phyloP scores from a whole-genome alignment of 2,888 invertebrate species.

The Agrypnus murinus region DNA sequence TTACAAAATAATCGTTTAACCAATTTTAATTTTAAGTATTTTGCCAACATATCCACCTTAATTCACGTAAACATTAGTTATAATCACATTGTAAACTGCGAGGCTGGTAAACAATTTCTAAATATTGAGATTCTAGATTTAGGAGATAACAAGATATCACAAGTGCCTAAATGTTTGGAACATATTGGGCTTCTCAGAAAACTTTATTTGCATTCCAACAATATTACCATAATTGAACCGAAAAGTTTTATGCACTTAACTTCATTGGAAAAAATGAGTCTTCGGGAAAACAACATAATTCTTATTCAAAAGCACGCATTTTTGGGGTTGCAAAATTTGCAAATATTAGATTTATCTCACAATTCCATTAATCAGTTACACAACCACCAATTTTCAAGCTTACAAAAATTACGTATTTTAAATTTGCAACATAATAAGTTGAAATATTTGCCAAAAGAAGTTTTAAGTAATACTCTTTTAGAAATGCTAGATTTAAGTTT shows the following conservation, averaged over 20 bases:
- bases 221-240: conserved; percentile 80
- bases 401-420: conserved; percentile 82
- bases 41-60: conserved; percentile 81
- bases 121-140: conserved; percentile 82
- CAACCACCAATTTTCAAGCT: conserved; percentile 85
- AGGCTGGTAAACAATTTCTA: conserved; percentile 72
- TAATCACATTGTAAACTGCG: conserved; percentile 75
- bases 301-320: conserved; percentile 85
- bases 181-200: conserved; percentile 79
- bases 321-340: conserved; percentile 82
- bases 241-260: conserved; percentile 84
- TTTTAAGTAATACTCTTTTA: conserved; percentile 85
- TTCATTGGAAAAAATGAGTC: conserved; percentile 82
- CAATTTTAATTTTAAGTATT: conserved; percentile 79
- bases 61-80: conserved; percentile 85
- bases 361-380: conserved; percentile 86
- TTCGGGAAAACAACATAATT: conserved; percentile 84
- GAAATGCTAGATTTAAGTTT: conserved; percentile 87
- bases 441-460: conserved; percentile 83
- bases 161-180: conserved; percentile 80
- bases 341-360: conserved; percentile 85
- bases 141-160: conserved; percentile 79
- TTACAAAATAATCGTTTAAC: conserved; percentile 86
- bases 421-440: conserved; percentile 84
- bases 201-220: conserved; percentile 84